Percentiles rank a stretch among this genome's conserved stretches.
phyloP scores from a whole-genome alignment of 1,140 invertebrate genomes.

The Drosophila leontia region DNA sequence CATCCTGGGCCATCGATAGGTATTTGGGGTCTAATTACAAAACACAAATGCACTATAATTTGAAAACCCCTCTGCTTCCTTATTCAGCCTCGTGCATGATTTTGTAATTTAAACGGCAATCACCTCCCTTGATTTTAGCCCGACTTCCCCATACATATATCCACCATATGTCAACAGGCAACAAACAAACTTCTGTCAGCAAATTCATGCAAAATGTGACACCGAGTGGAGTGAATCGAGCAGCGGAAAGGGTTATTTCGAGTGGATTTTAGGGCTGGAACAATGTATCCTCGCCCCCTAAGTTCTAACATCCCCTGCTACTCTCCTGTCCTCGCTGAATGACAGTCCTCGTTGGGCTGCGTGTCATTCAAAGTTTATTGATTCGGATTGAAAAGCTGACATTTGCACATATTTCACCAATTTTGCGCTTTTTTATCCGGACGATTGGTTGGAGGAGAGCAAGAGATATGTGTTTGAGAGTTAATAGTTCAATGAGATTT shows the following conservation, averaged over 20 bases:
- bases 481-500: conserved; percentile 32
- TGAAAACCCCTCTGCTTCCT: conserved; percentile 45
- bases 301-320: conserved; percentile 3
- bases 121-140: conserved; percentile 28
- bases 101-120: conserved; percentile 79
- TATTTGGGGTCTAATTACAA: conserved; percentile 79
- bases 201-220: conserved; percentile 76
- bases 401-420: conserved; percentile 51
- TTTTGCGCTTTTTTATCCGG: conserved; percentile 42
- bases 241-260: conserved; percentile 20
- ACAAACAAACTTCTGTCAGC: conserved; percentile 71
- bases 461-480: conserved; percentile 1
- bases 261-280: conserved; percentile 41
- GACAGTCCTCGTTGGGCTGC: conserved; percentile 20
- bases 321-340: neutral
- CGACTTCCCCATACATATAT: conserved; percentile 5
- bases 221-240: conserved; percentile 18
- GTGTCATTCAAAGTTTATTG: conserved; percentile 67
- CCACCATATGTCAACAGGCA: conserved; percentile 38
- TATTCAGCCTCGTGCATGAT: conserved; percentile 62
- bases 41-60: conserved; percentile 78
- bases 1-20: conserved; percentile 37
- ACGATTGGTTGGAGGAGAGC: conserved; percentile 3
- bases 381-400: conserved; percentile 58
- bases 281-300: conserved; percentile 22